Evolutionary conservation across 2,888 invertebrate genomes (phyloP), one percentile per base, ranked within the genome.

Genomic region (Eilema griseolum): DNA sequence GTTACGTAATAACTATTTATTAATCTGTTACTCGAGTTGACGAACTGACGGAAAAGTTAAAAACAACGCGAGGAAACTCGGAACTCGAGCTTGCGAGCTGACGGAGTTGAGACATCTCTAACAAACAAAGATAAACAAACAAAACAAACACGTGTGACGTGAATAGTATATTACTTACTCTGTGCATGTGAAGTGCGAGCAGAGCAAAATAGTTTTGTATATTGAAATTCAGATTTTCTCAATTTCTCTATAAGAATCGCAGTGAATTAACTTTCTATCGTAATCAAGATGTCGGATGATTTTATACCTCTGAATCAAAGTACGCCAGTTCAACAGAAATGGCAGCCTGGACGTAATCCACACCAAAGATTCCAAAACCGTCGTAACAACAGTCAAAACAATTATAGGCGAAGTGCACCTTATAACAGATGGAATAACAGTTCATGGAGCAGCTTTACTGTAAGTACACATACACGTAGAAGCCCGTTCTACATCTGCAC

Each of bases 271-370:
- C 14, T 1, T 14, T 28, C 28, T 28, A 26, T 23, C 20, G 20
- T 5, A 11, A 23, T 41, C 12, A 79, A 61, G 61, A 94, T 94
- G 95, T 90, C 94, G 2, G 95, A 94, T 67, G 83, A 92, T 77
- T 95, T 95, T 74, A 94, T 95, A 75, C 95, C 95, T 2, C 75
- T 95, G 28, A 92, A 90, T 74, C 94, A 95, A 81, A 95, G 95
- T 75, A 95, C 95, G 3, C 95, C 95, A 33, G 84, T 90, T 11
- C 89, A 87, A 24, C 84, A 85, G 60, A 87, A 83, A 73, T 90
- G 91, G 89, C 87, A 89, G 67, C 88, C 89, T 70, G 84, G 85
- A 20, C 86, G 81, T 72, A 86, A 84, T 73, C 87, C 84, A 63
- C 87, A 86, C 61, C 87, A 84, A 72, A 83, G 81, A 68, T 83